Conservation (phyloP, 1,140 invertebrate genomes). For the Bombus sylvicola region DNA sequence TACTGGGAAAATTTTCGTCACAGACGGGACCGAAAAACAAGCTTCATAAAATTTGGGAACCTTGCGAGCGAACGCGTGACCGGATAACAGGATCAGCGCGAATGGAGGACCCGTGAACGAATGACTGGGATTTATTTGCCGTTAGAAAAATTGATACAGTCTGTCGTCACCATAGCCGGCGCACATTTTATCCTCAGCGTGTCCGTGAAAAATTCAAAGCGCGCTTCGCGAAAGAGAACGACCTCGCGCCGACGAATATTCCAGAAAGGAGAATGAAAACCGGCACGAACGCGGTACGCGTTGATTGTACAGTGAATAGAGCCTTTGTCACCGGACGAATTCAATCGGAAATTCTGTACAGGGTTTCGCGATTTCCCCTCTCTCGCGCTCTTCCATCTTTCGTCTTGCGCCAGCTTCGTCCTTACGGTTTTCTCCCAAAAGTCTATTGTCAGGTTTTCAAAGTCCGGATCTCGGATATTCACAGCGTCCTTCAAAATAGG, state of each 20-base stretch:
- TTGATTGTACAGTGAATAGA: slow-evolving; percentile 2
- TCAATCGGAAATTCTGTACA: slow-evolving; percentile 24
- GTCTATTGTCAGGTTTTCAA: background rate
- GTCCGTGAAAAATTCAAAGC: slow-evolving; percentile 1
- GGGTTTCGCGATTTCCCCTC: background rate
- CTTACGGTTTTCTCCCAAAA: fast-evolving
- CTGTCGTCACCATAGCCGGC: no score
- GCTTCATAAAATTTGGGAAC: no score
- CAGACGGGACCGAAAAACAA: no score
- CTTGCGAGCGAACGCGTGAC: no score
- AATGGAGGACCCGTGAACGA: no score
- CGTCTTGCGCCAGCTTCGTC: background rate
- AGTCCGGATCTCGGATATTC: background rate
- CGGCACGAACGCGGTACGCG: background rate
- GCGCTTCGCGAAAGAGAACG: background rate
- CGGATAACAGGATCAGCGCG: no score
- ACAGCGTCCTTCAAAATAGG: background rate
- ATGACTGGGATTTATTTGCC: no score
- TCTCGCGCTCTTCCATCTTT: background rate
- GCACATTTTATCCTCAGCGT: background rate
- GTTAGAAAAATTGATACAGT: no score
- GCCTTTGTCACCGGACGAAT: slow-evolving; percentile 24
- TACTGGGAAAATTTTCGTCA: no score
- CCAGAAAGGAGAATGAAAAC: background rate
- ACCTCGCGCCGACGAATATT: background rate